phyloP scores from a whole-genome alignment of 1,140 invertebrate genomes.

The Linepithema humile region DNA sequence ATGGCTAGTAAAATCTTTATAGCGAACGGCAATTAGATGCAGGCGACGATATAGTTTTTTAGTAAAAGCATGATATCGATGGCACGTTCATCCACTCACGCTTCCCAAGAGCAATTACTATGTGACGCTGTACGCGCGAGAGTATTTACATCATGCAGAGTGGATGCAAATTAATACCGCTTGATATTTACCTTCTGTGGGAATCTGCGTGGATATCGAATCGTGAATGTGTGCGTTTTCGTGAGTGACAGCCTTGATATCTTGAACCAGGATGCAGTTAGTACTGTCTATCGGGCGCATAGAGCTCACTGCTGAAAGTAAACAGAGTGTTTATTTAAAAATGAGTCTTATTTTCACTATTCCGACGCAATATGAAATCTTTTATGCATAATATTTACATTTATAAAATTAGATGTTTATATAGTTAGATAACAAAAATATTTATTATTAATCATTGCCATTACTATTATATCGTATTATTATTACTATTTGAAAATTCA shows the following conservation, averaged over 20 bases:
- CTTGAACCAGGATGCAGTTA: slow-evolving; percentile 95
- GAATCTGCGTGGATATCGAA: slow-evolving; percentile 89
- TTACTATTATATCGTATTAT: neutral
- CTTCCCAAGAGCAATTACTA: slow-evolving; percentile 72
- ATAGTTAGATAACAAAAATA: neutral
- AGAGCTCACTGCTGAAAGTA: slow-evolving; percentile 92
- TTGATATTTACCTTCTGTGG: slow-evolving; percentile 88
- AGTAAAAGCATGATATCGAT: slow-evolving; percentile 57
- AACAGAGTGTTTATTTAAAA: slow-evolving; percentile 52
- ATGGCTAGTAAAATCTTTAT: slow-evolving; percentile 29
- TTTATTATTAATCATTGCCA: neutral
- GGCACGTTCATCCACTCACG: slow-evolving; percentile 63
- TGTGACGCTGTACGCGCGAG: slow-evolving; percentile 63
- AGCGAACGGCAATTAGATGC: slow-evolving; percentile 18
- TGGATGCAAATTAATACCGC: slow-evolving; percentile 72
- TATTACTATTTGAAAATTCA: neutral
- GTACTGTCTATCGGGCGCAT: slow-evolving; percentile 93
- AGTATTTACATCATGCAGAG: slow-evolving; percentile 73
- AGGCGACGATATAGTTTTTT: slow-evolving; percentile 54
- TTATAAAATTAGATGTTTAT: neutral
- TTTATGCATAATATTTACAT: neutral
- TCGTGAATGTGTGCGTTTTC: slow-evolving; percentile 90
- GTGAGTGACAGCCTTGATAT: slow-evolving; percentile 94
- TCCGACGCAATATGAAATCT: neutral
- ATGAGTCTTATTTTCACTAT: neutral